These are phyloP conservation scores for Callipepla squamata DNA, from an alignment of 2,113 vertebrate genomes.

Conservation along the genomic window DNA sequence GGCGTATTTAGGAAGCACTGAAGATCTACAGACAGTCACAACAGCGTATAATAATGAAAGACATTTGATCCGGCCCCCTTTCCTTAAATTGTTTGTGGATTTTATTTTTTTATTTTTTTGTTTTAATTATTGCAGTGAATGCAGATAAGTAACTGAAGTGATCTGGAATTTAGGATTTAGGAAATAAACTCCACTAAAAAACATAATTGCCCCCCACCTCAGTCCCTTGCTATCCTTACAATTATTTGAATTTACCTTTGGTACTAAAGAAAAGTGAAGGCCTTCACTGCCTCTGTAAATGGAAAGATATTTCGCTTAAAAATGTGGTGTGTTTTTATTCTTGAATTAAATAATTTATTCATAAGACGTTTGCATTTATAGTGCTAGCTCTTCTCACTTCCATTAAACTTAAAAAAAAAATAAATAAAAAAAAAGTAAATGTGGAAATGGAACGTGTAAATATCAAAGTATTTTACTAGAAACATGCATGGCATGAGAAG, in stretches of 20 bases:
- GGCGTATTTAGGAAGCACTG: background rate
- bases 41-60: background rate
- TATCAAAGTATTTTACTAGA: constrained; percentile 1
- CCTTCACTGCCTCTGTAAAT: background rate
- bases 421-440: background rate
- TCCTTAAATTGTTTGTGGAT: background rate
- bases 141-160: background rate
- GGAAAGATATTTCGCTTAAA: constrained; percentile 15
- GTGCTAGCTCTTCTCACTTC: background rate
- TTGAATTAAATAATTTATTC: constrained; percentile 13
- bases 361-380: background rate
- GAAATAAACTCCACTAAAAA: background rate
- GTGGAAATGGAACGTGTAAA: background rate
- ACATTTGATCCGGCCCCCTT: background rate
- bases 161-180: background rate
- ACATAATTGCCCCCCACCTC: background rate
- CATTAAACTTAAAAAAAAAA: constrained; percentile 1
- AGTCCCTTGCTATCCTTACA: background rate
- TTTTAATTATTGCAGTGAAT: background rate
- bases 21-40: background rate
- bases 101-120: background rate
- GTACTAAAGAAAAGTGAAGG: background rate
- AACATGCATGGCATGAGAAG: background rate
- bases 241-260: background rate
- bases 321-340: background rate